These are phyloP conservation scores for Gila orcuttii DNA, from an alignment of 2,113 vertebrate species.

Conservation along the genomic window DNA sequence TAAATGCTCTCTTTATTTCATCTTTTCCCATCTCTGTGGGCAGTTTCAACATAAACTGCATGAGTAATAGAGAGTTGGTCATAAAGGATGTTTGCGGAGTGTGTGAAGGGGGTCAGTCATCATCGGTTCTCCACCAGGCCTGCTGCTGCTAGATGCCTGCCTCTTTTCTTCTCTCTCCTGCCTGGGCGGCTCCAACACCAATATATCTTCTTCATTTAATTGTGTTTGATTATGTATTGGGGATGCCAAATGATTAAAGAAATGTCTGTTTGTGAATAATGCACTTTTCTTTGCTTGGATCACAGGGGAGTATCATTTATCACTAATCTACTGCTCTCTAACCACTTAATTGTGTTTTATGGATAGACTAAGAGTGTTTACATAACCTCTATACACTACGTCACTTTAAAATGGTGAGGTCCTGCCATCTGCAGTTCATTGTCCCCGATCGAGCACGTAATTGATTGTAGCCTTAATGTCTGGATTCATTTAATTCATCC, in stretches of 20 bases:
- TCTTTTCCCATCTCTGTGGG: neutral
- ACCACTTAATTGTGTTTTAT: conserved; percentile 32
- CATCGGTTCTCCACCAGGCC: conserved; percentile 57
- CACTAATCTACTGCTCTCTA: conserved; percentile 24
- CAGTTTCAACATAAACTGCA: neutral
- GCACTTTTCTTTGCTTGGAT: conserved; percentile 26
- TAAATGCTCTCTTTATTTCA: neutral
- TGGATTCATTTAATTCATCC: conserved; percentile 4
- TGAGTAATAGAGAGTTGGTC: conserved; percentile 9
- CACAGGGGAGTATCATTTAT: conserved; percentile 17
- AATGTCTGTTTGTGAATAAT: conserved; percentile 21
- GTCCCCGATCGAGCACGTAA: neutral
- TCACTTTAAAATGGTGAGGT: neutral
- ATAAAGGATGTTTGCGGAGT: conserved; percentile 40
- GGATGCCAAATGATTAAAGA: neutral
- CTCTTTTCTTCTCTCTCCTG: conserved; percentile 38
- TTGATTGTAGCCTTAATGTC: conserved; percentile 18
- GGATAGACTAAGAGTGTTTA: conserved; percentile 31
- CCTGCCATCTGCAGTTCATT: conserved; percentile 33
- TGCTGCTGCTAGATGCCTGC: conserved; percentile 70
- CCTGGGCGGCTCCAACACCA: conserved; percentile 41
- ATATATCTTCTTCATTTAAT: conserved; percentile 2
- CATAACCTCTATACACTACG: neutral
- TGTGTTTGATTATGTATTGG: conserved; percentile 10
- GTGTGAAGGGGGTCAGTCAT: conserved; percentile 47